Evolutionary conservation across 2,888 invertebrate species (phyloP), one percentile per base, ranked within the genome.

Genomic region (Caenorhabditis afra): DNA sequence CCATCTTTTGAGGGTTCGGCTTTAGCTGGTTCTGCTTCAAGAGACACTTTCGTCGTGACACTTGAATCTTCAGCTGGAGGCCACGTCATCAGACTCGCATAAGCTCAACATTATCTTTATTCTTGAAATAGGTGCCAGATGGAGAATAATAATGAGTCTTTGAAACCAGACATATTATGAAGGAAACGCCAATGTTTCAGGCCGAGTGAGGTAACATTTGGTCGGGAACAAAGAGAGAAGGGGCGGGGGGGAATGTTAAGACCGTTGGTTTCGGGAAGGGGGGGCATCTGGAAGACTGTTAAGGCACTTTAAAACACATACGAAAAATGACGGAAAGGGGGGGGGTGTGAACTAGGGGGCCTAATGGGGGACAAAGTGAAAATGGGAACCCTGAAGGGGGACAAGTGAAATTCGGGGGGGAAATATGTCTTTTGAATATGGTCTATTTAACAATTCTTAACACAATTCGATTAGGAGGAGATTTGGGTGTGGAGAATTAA

Each of bases 271-370:
- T 29, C 3, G 16, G 3, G 20, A 37, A 14, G 22, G 49, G 37
- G 14, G 29, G 35, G 29, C 14, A 14, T 18, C 44, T 50, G 22
- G 39, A 16, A 44, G 47, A 59, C 37, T 20, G 59, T n/a, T 18
- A 74, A 74, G 74, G 74, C 74, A 74, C 74, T 61, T 55, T 59
- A 53, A 59, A 52, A 74, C 66, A 74, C 59, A 74, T 74, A 4
- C 3, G 45, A 35, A 49, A 39, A 20, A 22, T 41, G 41, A 62
- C 35, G 20, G 39, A 29, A 49, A 22, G 59, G 52, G 29, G 44
- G 35, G 22, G 35, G 14, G 14, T 35, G 55, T 35, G 14, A 52
- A 39, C n/a, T 23, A 61, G 45, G 45, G 45, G 52, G 45, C 41
- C 53, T 61, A 61, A 47, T 47, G 37, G n/a, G n/a, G 14, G 22